Percentiles rank a stretch among this genome's conserved stretches.
These are phyloP conservation scores for Anhinga rufa DNA, from an alignment of 2,113 vertebrate species.

Conservation along the genomic window DNA sequence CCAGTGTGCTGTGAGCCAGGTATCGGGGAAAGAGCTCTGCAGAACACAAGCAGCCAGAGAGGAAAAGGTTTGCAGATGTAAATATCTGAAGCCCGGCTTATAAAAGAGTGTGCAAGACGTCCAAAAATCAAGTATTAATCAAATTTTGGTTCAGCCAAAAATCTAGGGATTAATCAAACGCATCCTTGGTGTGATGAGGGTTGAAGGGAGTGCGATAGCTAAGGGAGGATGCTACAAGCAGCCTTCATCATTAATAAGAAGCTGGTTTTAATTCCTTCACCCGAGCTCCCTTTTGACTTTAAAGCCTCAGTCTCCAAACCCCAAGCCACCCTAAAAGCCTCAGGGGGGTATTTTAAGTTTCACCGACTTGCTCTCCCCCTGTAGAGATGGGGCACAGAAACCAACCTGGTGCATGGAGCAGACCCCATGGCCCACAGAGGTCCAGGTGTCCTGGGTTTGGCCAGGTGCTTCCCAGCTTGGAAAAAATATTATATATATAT, in stretches of 20 bases:
- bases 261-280: not conserved
- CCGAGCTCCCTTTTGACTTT: not conserved
- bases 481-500: not conserved
- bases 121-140: not conserved
- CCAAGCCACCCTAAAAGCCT: not conserved
- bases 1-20: rapidly evolving
- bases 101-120: not conserved
- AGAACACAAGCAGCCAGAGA: not conserved
- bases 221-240: not conserved
- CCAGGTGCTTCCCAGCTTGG: not conserved
- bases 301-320: not conserved
- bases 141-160: not conserved
- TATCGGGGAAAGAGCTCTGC: not conserved
- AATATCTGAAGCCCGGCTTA: not conserved
- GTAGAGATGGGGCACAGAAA: not conserved
- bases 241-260: not conserved
- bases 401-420: rapidly evolving
- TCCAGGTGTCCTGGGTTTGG: not conserved
- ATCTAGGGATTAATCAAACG: rapidly evolving
- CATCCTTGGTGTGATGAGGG: not conserved
- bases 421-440: not conserved
- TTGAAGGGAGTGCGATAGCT: rapidly evolving
- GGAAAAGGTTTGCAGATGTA: not conserved
- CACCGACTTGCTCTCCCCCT: rapidly evolving
- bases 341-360: not conserved